Evolutionary conservation across 2,797 vertebrate species (phyloP).

Genomic region (Macroramphosus scolopax): DNA sequence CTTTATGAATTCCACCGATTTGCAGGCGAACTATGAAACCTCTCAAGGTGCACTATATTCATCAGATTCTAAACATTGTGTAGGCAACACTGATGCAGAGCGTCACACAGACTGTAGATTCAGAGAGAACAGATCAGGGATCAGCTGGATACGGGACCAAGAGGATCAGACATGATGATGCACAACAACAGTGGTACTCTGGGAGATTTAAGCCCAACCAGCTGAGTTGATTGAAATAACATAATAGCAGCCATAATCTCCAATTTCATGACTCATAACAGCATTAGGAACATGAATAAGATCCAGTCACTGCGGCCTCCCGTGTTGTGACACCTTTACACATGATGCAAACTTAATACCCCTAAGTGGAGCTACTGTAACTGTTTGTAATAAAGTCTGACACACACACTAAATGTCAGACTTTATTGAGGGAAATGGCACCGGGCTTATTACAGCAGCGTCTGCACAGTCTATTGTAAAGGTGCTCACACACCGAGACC

Average conservation of each 20-base stretch:
- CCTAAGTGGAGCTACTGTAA: constrained; percentile 19
- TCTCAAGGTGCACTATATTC: constrained; percentile 49
- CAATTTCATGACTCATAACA: background rate
- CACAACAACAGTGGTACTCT: too few relatives aligned
- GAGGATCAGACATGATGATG: too few relatives aligned
- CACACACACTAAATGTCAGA: constrained; percentile 32
- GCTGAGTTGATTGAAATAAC: too few relatives aligned
- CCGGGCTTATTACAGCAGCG: constrained; percentile 51
- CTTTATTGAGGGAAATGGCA: constrained; percentile 44
- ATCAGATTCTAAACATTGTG: constrained; percentile 12
- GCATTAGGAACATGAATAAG: background rate
- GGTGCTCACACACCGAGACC: constrained; percentile 22
- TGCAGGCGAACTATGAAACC: constrained; percentile 46
- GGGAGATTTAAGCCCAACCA: too few relatives aligned
- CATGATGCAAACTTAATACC: constrained; percentile 20
- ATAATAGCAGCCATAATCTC: background rate
- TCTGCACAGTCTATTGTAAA: constrained; percentile 41
- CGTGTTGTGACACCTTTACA: constrained; percentile 9
- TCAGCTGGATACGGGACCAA: too few relatives aligned
- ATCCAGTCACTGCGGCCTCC: background rate
- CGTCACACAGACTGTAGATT: too few relatives aligned
- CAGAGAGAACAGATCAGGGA: too few relatives aligned
- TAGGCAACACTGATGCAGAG: too few relatives aligned
- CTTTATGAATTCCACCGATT: constrained; percentile 50
- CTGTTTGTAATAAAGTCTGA: too few relatives aligned